Evolutionary conservation across 2,888 invertebrate genomes (phyloP), one percentile per base, ranked within the genome.

Genomic region (Nowickia ferox): DNA sequence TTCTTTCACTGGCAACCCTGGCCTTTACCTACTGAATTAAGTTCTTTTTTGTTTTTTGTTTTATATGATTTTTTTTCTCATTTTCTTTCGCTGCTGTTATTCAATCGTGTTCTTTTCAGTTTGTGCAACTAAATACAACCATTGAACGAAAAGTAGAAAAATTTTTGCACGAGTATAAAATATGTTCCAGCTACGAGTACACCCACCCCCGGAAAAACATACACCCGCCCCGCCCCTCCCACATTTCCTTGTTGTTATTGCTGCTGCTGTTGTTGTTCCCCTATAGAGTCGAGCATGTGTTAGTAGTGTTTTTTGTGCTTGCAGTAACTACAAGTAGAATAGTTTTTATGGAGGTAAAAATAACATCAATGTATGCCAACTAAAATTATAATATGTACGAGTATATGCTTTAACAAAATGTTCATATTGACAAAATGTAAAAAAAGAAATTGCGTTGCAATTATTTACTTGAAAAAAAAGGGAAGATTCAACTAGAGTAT

Each of bases 41-140:
- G 48, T 53, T 71, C 44, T 53, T 11, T 69, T n/a, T 68, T 74
- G 4, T 30, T 30, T 30, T 4, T 30, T 30, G 30, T 30, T 30
- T 30, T 30, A 30, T 30, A 17, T 48, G 11, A 19, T 38, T 15
- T 51, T 59, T 72, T 40, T 38, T 57, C 3, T 42, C 40, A 5
- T 71, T 63, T 79, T 9, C 38, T 71, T 55, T 65, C 15, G 30
- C 19, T 53, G 74, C 38, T 59, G 66, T 69, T 68, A 48, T 77
- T 78, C 66, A 77, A 57, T 72, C 51, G 53, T 68, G 30, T 78
- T 76, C 63, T 76, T 81, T 74, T 85, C 17, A 77, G 48, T 78
- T 85, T 82, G 65, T 85, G 85, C 85, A 77, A 75, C 85, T 59
- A 79, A 63, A 66, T 40, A 57, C 76, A 63, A 65, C 53, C 38